phyloP scores from a whole-genome alignment of 1,140 invertebrate species.

The Magallana gigas region DNA sequence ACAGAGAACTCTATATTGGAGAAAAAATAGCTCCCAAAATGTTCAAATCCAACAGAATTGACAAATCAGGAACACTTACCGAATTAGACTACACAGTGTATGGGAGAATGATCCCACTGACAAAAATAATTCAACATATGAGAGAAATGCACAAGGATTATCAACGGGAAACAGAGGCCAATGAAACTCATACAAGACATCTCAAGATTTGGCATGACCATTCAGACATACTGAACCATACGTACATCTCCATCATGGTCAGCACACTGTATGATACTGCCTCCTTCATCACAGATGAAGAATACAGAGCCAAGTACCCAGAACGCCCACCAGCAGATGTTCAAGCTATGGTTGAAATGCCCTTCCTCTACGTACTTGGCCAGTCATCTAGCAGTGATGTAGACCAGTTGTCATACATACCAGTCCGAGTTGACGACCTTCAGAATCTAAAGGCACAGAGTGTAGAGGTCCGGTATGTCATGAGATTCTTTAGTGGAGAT shows the following conservation, averaged over 20 bases:
- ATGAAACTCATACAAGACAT: too few species aligned
- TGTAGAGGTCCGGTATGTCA: background rate
- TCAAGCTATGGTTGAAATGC: conserved; percentile 40
- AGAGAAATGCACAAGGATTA: conserved; percentile 12
- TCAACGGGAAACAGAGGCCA: too few species aligned
- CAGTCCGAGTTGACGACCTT: conserved; percentile 12
- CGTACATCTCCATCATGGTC: too few species aligned
- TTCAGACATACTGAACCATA: too few species aligned
- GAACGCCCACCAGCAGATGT: background rate
- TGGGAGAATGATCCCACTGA: background rate
- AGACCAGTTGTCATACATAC: conserved; percentile 43
- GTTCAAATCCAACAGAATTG: background rate
- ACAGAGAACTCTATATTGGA: background rate
- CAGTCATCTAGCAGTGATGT: conserved; percentile 38
- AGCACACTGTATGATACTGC: too few species aligned
- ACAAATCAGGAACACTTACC: background rate
- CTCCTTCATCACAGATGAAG: too few species aligned
- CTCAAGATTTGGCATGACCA: too few species aligned
- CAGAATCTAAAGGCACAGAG: background rate
- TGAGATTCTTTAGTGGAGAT: conserved; percentile 43
- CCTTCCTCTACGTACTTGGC: conserved; percentile 23
- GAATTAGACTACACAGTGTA: background rate
- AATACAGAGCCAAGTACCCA: background rate
- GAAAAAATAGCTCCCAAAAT: conserved; percentile 45
- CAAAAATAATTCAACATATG: background rate